These are phyloP conservation scores for Zapornia atra DNA, from an alignment of 2,113 vertebrate species.

Conservation along the genomic window DNA sequence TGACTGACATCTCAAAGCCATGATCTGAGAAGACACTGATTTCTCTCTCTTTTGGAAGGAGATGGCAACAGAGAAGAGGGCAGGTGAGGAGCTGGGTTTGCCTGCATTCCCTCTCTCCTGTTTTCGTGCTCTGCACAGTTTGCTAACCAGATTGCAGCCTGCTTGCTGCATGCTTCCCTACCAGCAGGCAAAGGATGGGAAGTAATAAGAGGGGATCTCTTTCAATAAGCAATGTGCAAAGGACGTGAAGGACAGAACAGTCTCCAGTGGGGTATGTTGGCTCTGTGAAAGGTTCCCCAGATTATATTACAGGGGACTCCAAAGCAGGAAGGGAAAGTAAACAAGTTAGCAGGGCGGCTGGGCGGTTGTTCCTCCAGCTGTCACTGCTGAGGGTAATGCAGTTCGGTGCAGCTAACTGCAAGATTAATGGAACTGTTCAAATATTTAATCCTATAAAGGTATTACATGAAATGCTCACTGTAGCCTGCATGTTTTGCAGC, in stretches of 20 bases:
- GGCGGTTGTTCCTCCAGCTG: not conserved
- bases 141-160: not conserved
- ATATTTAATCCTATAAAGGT: slow-evolving; percentile 37
- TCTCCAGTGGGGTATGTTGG: not conserved
- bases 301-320: not conserved
- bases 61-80: not conserved
- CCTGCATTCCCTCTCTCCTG: not conserved
- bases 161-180: not conserved
- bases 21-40: not conserved
- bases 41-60: not conserved
- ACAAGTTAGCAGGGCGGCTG: not conserved
- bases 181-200: not conserved
- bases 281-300: not conserved
- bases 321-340: not conserved
- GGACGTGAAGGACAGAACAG: not conserved
- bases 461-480: not conserved
- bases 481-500: not conserved
- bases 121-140: not conserved
- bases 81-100: not conserved
- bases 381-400: not conserved
- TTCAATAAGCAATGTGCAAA: not conserved
- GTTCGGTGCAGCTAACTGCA: not conserved
- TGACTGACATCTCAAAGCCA: not conserved
- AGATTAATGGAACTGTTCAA: slow-evolving; percentile 53
- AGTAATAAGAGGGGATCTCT: not conserved